phyloP scores from a whole-genome alignment of 2,797 vertebrate genomes.

The Gadopsis bispinosus region DNA sequence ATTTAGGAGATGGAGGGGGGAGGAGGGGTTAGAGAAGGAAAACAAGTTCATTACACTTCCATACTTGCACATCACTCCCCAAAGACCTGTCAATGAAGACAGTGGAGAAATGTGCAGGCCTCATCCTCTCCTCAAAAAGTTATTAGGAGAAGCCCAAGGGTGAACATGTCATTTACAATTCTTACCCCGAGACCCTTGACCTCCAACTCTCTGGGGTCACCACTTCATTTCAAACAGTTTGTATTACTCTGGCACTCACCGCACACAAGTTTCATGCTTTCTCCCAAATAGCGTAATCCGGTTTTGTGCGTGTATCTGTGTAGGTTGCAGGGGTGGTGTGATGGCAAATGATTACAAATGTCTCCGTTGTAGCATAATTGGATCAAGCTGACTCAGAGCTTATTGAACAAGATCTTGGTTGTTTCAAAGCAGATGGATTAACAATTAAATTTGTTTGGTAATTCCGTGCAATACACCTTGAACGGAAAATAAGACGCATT shows the following conservation, averaged over 20 bases:
- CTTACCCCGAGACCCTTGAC: conserved; percentile 80
- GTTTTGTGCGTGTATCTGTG: conserved; percentile 68
- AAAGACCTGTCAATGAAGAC: conserved; percentile 80
- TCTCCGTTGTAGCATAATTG: conserved; percentile 84
- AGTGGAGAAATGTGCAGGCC: conserved; percentile 80
- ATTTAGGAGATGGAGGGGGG: conserved; percentile 84
- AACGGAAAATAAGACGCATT: conserved; percentile 81
- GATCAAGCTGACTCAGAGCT: conserved; percentile 85
- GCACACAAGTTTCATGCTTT: conserved; percentile 75
- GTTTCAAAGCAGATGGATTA: conserved; percentile 84
- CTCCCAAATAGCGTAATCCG: conserved; percentile 69
- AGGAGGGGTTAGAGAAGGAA: conserved; percentile 79
- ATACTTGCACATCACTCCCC: conserved; percentile 85
- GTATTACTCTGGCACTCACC: conserved; percentile 67
- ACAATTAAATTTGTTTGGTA: conserved; percentile 84
- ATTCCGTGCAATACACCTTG: conserved; percentile 80
- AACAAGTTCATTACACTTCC: conserved; percentile 87
- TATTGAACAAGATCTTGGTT: conserved; percentile 84
- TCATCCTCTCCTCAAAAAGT: conserved; percentile 77
- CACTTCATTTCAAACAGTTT: conserved; percentile 80
- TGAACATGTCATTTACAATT: conserved; percentile 84
- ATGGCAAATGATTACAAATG: conserved; percentile 84
- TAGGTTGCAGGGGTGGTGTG: conserved; percentile 75
- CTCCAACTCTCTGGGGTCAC: conserved; percentile 78
- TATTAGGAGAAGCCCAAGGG: conserved; percentile 83